Base-by-base conservation (phyloP, 2,888 invertebrate species). In the Lycia hirtaria region DNA sequence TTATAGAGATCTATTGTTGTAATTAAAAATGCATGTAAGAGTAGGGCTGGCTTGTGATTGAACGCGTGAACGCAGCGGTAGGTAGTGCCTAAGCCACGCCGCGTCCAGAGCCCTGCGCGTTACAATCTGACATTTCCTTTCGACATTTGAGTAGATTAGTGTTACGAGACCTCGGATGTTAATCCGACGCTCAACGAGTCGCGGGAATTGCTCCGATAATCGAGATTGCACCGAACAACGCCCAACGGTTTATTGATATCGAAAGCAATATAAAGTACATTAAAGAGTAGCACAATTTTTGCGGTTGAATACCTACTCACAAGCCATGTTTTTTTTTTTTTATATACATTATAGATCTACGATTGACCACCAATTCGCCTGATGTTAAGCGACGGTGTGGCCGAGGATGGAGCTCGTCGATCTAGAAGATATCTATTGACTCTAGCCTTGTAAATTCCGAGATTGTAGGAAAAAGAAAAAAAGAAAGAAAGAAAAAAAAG, bases 61-160 rank as follows among this genome's bases (percentile, higher is more conserved):
- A 62, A 61, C 56, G 56, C 28, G 22, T 33, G 33, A 69, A 79
- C 80, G 81, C 78, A 81, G 83, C 80, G 83, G 85, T 82, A 80
- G 83, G 84, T 82, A 77, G 76, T 51, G 65, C 67, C 78, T 88
- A 88, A 89, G 85, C 87, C 85, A 73, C 85, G 81, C 85, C 87
- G 76, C 76, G 78, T 75, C 80, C 79, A 68, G 76, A 75, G 83
- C 86, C 83, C 87, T 87, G 85, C 82, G 84, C 83, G 81, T 88
- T 88, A 87, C 91, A 88, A 92, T 91, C 92, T 87, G 92, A 92
- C 92, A 86, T 92, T 92, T 92, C 92, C 92, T 91, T 86, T 88
- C 87, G 92, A 90, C 91, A 88, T 92, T 88, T 86, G 88, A 92
- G 88, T 86, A 91, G 92, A 91, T 92, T 90, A 91, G 86, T 86